These are phyloP conservation scores for Australoheros scitulus DNA, from an alignment of 2,113 vertebrate species.

Conservation along the genomic window DNA sequence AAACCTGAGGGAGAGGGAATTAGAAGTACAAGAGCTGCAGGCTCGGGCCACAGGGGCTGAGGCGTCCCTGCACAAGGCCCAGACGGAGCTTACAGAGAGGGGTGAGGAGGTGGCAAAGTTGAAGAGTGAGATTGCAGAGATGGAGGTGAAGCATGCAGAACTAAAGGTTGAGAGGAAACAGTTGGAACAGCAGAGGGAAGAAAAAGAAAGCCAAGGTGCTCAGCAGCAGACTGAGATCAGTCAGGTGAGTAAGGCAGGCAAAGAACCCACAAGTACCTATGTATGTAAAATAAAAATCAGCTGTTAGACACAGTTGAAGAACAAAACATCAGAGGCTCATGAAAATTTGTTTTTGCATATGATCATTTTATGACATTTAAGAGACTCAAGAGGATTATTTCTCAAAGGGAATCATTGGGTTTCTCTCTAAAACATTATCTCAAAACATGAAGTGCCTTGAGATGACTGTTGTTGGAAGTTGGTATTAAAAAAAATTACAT, in stretches of 20 bases:
- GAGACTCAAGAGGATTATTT: background rate
- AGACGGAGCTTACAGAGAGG: constrained; percentile 84
- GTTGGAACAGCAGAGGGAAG: constrained; percentile 91
- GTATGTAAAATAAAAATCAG: background rate
- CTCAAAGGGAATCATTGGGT: too few relatives aligned
- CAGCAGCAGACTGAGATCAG: constrained; percentile 93
- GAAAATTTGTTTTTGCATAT: background rate
- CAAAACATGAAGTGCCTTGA: background rate
- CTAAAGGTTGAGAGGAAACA: constrained; percentile 94
- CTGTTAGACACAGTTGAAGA: background rate
- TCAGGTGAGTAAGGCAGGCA: constrained; percentile 80
- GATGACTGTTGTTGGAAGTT: background rate
- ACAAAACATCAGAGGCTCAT: background rate
- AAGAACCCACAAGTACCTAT: background rate
- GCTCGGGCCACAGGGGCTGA: constrained; percentile 83
- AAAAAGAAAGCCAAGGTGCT: constrained; percentile 89
- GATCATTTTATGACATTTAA: background rate
- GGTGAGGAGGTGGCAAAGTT: constrained; percentile 84
- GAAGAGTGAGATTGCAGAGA: constrained; percentile 86
- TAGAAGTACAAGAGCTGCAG: constrained; percentile 91
- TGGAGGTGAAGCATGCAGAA: constrained; percentile 89
- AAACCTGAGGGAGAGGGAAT: constrained; percentile 87
- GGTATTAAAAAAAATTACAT: accelerated
- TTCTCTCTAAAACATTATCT: background rate
- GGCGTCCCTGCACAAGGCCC: constrained; percentile 82